These are phyloP conservation scores for Danionella dracula DNA, from an alignment of 2,797 vertebrate species.

Conservation along the genomic window DNA sequence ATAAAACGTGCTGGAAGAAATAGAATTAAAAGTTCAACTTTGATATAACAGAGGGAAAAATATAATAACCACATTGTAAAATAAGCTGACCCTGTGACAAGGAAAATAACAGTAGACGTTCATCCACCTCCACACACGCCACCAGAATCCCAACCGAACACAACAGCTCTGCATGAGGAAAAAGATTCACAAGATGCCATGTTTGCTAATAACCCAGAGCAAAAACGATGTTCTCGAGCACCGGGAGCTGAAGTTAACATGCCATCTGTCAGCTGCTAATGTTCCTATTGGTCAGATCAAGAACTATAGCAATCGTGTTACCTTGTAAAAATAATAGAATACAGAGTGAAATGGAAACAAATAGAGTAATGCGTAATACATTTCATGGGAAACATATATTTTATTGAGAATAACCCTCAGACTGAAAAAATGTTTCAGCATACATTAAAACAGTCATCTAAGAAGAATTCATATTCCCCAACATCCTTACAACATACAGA, in stretches of 20 bases:
- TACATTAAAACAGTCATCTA: no score
- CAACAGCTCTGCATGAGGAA: constrained; percentile 16
- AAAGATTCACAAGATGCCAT: constrained; percentile 32
- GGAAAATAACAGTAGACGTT: constrained; percentile 13
- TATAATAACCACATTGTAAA: constrained; percentile 4
- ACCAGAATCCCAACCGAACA: not conserved
- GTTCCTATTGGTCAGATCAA: constrained; percentile 8
- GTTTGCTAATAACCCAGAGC: constrained; percentile 27
- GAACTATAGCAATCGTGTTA: not conserved
- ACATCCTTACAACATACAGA: no score
- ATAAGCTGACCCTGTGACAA: constrained; percentile 3
- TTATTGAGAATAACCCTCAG: no score
- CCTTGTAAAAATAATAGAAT: no score
- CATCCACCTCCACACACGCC: constrained; percentile 7
- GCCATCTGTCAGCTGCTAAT: constrained; percentile 21
- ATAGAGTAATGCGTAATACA: no score
- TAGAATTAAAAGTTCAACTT: no score
- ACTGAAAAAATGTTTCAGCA: no score
- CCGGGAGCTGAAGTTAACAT: constrained; percentile 9
- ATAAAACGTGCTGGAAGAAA: no score
- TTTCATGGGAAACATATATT: no score
- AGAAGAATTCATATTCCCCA: no score
- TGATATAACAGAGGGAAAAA: not conserved
- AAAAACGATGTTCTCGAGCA: not conserved
- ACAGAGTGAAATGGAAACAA: no score